A percentile compares a stretch with the other conserved stretches of the same genome.
Conservation (phyloP, 2,113 vertebrate genomes). For the Oxyruncus cristatus region DNA sequence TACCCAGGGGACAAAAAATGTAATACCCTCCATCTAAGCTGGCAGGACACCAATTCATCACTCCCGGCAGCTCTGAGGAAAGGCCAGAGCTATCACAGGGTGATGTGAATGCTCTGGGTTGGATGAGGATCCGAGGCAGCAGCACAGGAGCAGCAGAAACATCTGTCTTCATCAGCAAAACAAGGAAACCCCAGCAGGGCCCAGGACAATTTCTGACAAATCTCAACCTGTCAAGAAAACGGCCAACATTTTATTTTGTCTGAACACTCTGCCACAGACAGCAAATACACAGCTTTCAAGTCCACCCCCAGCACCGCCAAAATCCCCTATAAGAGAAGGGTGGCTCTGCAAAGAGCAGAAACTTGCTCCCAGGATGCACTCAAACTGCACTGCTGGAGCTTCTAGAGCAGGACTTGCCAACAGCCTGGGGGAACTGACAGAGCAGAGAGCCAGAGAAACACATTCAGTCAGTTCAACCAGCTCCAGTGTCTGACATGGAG, state of each 20-base stretch:
- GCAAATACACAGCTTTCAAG: neutral
- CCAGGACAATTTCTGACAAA: neutral
- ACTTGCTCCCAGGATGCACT: neutral
- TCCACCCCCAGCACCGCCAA: fast-evolving
- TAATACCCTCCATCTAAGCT: neutral
- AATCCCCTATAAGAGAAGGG: neutral
- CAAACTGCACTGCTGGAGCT: neutral
- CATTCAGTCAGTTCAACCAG: neutral
- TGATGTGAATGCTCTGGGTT: neutral
- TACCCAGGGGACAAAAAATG: neutral
- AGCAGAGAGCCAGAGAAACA: neutral
- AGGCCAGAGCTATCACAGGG: neutral
- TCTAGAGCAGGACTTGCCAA: neutral
- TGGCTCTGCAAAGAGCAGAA: neutral
- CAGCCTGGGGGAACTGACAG: neutral
- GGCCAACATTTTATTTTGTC: neutral
- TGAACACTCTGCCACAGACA: neutral
- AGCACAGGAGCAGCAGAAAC: neutral
- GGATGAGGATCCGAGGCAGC: neutral
- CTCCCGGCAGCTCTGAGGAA: neutral
- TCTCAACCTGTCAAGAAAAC: conserved; percentile 18
- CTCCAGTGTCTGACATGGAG: neutral
- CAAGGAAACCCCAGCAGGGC: neutral
- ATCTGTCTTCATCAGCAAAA: neutral
- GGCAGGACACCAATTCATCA: neutral